These are phyloP conservation scores for Champsocephalus gunnari DNA, from an alignment of 2,797 vertebrate species.

Conservation along the genomic window DNA sequence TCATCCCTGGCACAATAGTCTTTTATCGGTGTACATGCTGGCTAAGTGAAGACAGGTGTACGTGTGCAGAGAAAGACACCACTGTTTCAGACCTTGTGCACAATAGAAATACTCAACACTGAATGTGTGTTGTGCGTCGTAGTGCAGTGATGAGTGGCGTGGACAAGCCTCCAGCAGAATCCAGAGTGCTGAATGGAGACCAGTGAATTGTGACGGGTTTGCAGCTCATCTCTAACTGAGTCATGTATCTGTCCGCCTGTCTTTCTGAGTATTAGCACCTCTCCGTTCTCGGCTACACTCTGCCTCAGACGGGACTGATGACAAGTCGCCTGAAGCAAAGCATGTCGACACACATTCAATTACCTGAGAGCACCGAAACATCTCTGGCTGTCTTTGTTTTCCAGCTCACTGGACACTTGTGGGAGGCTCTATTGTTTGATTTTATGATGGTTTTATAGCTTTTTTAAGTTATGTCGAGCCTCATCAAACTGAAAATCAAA, in stretches of 20 bases:
- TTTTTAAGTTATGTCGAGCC: background rate
- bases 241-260: constrained; percentile 67
- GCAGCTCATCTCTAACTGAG: constrained; percentile 63
- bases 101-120: constrained; percentile 9
- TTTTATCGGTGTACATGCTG: constrained; percentile 45
- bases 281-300: constrained; percentile 46
- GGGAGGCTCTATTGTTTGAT: background rate
- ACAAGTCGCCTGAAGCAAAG: constrained; percentile 69
- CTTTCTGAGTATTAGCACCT: constrained; percentile 59
- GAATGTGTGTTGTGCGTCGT: constrained; percentile 2
- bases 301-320: constrained; percentile 59
- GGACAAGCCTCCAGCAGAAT: constrained; percentile 61
- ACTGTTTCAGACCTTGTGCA: constrained; percentile 22
- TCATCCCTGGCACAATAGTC: constrained; percentile 13
- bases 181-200: constrained; percentile 67
- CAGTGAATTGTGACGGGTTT: constrained; percentile 69
- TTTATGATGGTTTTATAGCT: background rate
- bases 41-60: constrained; percentile 59
- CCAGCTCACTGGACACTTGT: background rate
- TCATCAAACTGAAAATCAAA: background rate
- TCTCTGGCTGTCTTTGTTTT: constrained; percentile 30
- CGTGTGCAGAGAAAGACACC: constrained; percentile 15
- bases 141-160: constrained; percentile 41
- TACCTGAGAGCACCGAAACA: constrained; percentile 33
- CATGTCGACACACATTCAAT: constrained; percentile 58